These are phyloP conservation scores for Todus mexicanus DNA, from an alignment of 2,797 vertebrate species.

Conservation along the genomic window DNA sequence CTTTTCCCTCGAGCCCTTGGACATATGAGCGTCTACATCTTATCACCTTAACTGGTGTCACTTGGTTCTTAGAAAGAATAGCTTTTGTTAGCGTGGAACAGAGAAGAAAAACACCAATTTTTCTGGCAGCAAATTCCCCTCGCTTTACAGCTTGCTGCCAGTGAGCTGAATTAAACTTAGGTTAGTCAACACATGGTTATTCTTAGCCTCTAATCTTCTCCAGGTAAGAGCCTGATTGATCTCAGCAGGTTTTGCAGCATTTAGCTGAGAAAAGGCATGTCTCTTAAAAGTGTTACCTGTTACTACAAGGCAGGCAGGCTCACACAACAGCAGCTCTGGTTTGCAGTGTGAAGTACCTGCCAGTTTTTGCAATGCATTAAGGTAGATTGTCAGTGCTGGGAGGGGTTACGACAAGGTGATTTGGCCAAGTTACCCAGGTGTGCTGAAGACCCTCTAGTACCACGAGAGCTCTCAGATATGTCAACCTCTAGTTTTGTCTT, in stretches of 20 bases:
- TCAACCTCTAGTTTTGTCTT: background rate
- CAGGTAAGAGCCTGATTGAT: background rate
- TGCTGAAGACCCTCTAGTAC: background rate
- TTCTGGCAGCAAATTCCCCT: background rate
- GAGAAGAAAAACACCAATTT: background rate
- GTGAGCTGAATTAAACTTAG: background rate
- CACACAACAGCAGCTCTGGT: background rate
- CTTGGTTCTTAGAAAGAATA: background rate
- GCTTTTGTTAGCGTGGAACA: background rate
- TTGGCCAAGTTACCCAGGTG: background rate
- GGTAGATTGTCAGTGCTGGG: background rate
- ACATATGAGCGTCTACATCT: rapidly evolving
- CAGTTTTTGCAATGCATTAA: background rate
- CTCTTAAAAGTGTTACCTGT: background rate
- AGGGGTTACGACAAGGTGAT: background rate
- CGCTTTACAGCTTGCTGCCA: background rate
- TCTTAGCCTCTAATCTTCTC: background rate
- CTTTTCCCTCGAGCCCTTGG: background rate
- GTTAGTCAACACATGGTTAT: background rate
- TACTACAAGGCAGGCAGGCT: background rate
- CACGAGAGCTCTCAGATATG: background rate
- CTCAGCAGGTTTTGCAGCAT: background rate
- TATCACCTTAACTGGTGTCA: background rate
- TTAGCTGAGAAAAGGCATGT: background rate
- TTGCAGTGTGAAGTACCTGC: background rate